Conservation (phyloP, 2,113 vertebrate genomes). For the Hystrix brachyura region DNA sequence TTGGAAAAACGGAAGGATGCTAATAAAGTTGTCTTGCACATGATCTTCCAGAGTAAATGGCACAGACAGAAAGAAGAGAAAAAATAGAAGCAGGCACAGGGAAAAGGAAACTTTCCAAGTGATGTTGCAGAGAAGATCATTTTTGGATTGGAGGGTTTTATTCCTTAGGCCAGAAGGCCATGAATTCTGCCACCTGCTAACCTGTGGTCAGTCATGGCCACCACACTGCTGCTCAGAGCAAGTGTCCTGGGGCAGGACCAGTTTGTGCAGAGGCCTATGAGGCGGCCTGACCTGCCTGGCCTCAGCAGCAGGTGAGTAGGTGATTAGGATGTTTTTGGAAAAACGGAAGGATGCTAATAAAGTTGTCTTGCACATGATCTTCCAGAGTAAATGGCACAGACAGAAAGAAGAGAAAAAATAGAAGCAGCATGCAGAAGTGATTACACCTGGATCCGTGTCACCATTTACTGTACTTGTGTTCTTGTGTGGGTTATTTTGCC, state of each 20-base stretch:
- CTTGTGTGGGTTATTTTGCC: background rate
- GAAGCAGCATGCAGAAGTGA: background rate
- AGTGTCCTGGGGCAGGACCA: background rate
- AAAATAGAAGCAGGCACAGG: background rate
- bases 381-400: background rate
- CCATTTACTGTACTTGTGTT: accelerated
- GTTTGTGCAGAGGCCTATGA: background rate
- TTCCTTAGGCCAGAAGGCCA: background rate
- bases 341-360: background rate
- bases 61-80: background rate
- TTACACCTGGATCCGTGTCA: background rate
- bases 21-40: background rate
- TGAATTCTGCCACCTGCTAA: background rate
- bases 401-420: background rate
- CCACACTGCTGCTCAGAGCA: background rate
- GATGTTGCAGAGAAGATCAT: background rate
- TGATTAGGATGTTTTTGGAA: background rate
- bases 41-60: background rate
- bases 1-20: background rate
- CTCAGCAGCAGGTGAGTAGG: background rate
- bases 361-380: background rate
- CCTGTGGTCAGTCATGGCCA: background rate
- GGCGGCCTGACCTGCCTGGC: background rate
- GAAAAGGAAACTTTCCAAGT: background rate
- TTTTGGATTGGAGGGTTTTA: background rate